Base-by-base conservation (phyloP, 2,113 vertebrate species). In the Megaleporinus macrocephalus region DNA sequence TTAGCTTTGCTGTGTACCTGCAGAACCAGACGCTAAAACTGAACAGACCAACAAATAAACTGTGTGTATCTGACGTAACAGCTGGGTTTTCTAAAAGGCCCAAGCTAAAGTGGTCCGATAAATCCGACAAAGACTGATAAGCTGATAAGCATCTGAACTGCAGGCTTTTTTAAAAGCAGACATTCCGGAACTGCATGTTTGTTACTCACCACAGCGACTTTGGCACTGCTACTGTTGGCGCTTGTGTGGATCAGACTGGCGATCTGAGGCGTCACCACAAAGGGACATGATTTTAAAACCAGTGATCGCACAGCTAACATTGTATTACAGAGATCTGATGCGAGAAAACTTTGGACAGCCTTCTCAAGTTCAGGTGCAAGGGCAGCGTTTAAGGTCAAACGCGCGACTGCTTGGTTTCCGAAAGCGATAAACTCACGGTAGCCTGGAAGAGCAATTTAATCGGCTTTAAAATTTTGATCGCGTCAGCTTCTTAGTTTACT, bases 161-260 rank as follows among this genome's bases (percentile, higher is more conserved):
- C 49, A 51, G 7, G 49, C 49, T 51, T 51, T 15, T 16, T 51
- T 15, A n/a, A 44, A 11, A 11, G 41, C 41, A 44, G 5, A 44
- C 4, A 9, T 16, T 7, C 9, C 49, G 14, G 49, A 51, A 15
- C 5, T 51, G 49, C 49, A 16, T 55, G 53, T 16, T 18, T 20
- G n/a, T 22, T 79, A 89, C 89, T 89, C 78, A 90, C 89, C 81
- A 89, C 85, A 29, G 89, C 89, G 14, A 90, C 87, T 80, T 80
- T 89, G 16, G 87, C 79, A 14, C 72, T 76, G 47, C 53, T 70
- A 49, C 68, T 3, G 6, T 61, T 66, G 51, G 73, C 66, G 26
- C 81, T 79, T 11, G 77, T 85, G 49, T 90, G 88, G 7, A 89
- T 33, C 10, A 85, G 63, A n/a, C 76, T 33, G 12, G 59, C 15